Base-by-base conservation (phyloP, 2,797 vertebrate species). In the Selene dorsalis region DNA sequence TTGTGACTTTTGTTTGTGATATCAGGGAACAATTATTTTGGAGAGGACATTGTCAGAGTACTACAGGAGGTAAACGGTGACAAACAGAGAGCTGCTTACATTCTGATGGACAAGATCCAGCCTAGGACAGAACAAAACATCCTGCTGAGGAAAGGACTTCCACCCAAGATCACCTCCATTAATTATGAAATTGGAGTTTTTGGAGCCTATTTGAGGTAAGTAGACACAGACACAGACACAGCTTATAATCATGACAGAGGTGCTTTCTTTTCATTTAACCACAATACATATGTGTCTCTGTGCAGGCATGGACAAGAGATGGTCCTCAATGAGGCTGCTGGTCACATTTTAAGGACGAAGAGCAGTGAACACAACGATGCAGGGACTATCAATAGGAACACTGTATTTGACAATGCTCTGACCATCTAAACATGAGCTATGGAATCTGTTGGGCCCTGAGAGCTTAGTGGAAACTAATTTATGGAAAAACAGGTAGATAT, bases 81-180 rank as follows among this genome's bases (percentile, higher is more conserved):
- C 14, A 4, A 52, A 47, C 47, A 32, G 47, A 69, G 81, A 32
- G 32, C 61, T 24, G 56, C 61, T 32, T 79, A 66, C 45, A 75
- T 79, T 24, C 75, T 78, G 61, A 83, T 69, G 80, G 80, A 82
- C 13, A 53, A 4, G 28, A 73, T 82, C 43, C n/a, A 1, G 13
- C 69, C 80, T 9, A 53, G 6, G 10, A 10, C 22, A 6, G 35
- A 26, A n/a, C 57, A 28, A 1, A 77, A 82, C 58, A 20, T 52
- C 59, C 22, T 69, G 53, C n/a, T 73, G 80, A 63, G 14, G 22
- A 43, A 6, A 60, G 58, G 55, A n/a, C 38, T 22, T 24, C 75
- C 75, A 10, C 24, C 30, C 41, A 48, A 13, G 45, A 18, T 75
- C 6, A 4, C 10, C 9, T 18, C 60, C n/a, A 26, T 57, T 8